These are phyloP conservation scores for Dasypogon diadema DNA, from an alignment of 2,888 invertebrate species.

Conservation along the genomic window DNA sequence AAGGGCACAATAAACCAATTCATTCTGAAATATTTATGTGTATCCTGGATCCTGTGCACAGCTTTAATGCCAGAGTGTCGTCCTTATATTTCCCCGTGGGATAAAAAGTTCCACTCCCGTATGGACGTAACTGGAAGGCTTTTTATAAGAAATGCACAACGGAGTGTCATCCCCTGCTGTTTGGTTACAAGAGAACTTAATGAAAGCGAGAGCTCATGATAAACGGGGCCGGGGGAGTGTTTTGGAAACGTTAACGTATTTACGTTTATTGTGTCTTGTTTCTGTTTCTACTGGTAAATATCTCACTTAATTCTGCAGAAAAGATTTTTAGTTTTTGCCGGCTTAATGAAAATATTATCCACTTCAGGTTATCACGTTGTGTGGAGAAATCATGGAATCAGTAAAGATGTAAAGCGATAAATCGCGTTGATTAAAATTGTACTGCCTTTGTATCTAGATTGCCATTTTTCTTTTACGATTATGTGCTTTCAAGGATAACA, in stretches of 20 bases:
- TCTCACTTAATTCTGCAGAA: background rate
- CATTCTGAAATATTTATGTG: slow-evolving; percentile 48
- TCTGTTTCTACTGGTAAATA: slow-evolving; percentile 11
- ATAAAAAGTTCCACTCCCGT: slow-evolving; percentile 41
- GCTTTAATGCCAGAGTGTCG: slow-evolving; percentile 39
- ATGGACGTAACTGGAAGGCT: slow-evolving; percentile 5
- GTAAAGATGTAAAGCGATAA: too few relatives aligned
- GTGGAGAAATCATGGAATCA: too few relatives aligned
- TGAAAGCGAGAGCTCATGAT: slow-evolving; percentile 52
- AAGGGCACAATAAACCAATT: slow-evolving; percentile 47
- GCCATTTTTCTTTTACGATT: too few relatives aligned
- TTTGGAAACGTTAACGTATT: slow-evolving; percentile 38
- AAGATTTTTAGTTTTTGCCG: slow-evolving; percentile 5
- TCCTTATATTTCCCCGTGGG: slow-evolving; percentile 42
- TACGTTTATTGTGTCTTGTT: background rate
- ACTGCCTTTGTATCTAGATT: too few relatives aligned
- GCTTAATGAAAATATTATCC: slow-evolving; percentile 21
- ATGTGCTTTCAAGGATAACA: too few relatives aligned
- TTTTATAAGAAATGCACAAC: slow-evolving; percentile 19
- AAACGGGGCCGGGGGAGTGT: slow-evolving; percentile 4
- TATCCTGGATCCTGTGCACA: slow-evolving; percentile 20
- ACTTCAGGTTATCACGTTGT: too few relatives aligned
- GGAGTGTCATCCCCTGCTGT: slow-evolving; percentile 46
- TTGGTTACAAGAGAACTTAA: slow-evolving; percentile 54
- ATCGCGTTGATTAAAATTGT: too few relatives aligned